Evolutionary conservation across 2,113 vertebrate species (phyloP).

Genomic region (Silurus asotus): DNA sequence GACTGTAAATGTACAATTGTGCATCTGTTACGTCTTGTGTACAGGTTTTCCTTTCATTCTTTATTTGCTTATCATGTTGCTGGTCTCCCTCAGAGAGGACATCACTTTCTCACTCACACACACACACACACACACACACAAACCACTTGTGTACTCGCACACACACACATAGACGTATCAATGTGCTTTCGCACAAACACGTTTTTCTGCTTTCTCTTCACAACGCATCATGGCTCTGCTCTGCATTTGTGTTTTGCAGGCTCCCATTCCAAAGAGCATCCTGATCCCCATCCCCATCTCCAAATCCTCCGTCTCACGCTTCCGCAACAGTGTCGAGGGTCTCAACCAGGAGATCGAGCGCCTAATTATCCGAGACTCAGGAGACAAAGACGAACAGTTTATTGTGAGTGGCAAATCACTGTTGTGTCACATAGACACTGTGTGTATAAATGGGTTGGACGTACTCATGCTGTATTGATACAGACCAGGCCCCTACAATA

Average conservation of each 20-base stretch:
- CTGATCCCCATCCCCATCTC: conserved; percentile 82
- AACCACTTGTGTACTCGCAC: neutral
- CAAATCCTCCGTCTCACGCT: conserved; percentile 80
- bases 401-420: conserved; percentile 70
- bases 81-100: conserved; percentile 1
- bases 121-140: neutral
- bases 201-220: neutral
- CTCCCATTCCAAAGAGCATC: conserved; percentile 80
- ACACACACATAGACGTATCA: neutral
- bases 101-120: neutral
- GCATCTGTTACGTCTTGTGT: neutral
- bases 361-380: conserved; percentile 84
- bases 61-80: neutral
- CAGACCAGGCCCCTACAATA: too few relatives aligned
- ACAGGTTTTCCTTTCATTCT: neutral
- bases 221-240: neutral
- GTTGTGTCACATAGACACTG: neutral
- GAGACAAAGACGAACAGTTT: conserved; percentile 83
- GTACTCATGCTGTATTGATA: neutral
- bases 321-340: conserved; percentile 86
- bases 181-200: neutral
- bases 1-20: neutral
- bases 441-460: neutral
- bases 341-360: conserved; percentile 87
- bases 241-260: conserved; percentile 62